Percentiles rank a stretch among this genome's conserved stretches.
These are phyloP conservation scores for Falco columbarius DNA, from an alignment of 2,797 vertebrate species.

Conservation along the genomic window DNA sequence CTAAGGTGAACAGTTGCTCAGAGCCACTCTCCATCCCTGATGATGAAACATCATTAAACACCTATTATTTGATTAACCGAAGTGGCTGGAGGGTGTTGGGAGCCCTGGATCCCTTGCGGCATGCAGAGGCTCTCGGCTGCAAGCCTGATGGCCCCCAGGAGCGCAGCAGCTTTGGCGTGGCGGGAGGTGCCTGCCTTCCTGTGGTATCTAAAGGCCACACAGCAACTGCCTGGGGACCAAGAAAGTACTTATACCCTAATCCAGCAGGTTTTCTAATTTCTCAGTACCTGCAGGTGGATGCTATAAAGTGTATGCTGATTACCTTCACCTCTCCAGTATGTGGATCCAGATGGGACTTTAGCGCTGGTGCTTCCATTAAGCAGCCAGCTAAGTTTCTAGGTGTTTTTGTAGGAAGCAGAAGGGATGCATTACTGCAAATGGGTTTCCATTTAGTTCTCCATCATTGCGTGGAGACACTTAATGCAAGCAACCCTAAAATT, in stretches of 20 bases:
- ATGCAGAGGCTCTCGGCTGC: fast-evolving
- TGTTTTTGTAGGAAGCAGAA: not conserved
- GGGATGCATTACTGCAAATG: not conserved
- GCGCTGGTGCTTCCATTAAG: slow-evolving; percentile 9
- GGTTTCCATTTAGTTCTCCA: not conserved
- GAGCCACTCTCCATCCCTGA: not conserved
- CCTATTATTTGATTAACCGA: not conserved
- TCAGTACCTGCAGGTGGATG: not conserved
- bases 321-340: not conserved
- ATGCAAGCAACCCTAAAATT: not conserved
- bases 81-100: not conserved
- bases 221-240: not conserved
- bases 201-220: not conserved
- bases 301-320: not conserved
- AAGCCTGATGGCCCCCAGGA: not conserved
- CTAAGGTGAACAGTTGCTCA: fast-evolving
- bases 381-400: not conserved
- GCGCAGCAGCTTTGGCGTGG: fast-evolving
- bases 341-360: not conserved
- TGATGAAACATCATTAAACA: not conserved
- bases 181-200: not conserved
- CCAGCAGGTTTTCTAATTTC: not conserved
- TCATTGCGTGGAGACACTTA: not conserved
- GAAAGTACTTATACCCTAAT: not conserved
- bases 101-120: not conserved